phyloP scores from a whole-genome alignment of 2,113 vertebrate genomes.

The Chlorodrepanis virens region DNA sequence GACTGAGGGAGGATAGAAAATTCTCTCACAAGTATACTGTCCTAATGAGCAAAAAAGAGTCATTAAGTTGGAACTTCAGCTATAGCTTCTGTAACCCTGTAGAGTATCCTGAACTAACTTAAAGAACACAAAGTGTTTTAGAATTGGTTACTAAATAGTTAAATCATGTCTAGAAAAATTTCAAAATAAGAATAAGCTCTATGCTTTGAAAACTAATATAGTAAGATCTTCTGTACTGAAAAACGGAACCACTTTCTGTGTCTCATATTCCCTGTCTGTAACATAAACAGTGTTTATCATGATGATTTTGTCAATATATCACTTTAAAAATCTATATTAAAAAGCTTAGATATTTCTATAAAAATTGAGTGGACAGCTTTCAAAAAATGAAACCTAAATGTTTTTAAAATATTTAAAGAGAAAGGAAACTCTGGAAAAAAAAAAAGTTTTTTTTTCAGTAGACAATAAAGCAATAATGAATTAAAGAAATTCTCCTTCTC shows the following conservation, averaged over 20 bases:
- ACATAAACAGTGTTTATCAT: not conserved
- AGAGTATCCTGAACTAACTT: not conserved
- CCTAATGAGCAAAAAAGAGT: not conserved
- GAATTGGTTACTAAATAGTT: not conserved
- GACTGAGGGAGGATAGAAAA: not conserved
- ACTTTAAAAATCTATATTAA: not conserved
- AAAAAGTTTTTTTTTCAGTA: not conserved
- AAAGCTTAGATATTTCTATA: not conserved
- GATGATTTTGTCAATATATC: not conserved
- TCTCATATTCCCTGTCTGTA: not conserved
- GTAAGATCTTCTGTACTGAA: not conserved
- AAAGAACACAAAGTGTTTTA: not conserved
- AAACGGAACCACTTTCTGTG: not conserved
- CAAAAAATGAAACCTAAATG: not conserved
- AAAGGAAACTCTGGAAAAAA: not conserved
- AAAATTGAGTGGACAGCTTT: not conserved
- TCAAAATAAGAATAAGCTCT: not conserved
- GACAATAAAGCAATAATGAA: not conserved
- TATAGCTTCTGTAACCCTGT: not conserved
- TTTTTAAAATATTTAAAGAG: not conserved
- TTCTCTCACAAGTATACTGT: not conserved
- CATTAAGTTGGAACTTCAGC: not conserved
- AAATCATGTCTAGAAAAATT: not conserved
- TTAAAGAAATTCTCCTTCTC: not conserved
- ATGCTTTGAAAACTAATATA: not conserved